Percentiles rank a stretch among this genome's conserved stretches.
These are phyloP conservation scores for Heliconius ethilla DNA, from an alignment of 2,888 invertebrate species.

Conservation along the genomic window DNA sequence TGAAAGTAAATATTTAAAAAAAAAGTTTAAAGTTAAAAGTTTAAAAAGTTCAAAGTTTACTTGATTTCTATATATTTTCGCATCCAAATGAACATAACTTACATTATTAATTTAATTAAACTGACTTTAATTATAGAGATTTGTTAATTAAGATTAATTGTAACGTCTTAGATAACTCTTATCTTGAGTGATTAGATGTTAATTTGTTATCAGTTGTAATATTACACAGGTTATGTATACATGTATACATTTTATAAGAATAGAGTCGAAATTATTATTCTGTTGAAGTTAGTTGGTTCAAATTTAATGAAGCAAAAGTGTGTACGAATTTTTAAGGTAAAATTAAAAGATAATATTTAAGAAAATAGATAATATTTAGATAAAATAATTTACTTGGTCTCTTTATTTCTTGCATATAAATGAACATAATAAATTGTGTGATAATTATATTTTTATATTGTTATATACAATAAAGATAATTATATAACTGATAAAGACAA, in stretches of 20 bases:
- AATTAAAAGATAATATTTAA: too few relatives aligned
- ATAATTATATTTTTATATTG: neutral
- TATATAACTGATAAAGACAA: neutral
- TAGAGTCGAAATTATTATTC: neutral
- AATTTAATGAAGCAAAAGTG: neutral
- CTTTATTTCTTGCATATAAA: neutral
- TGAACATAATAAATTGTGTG: neutral
- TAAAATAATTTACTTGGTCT: neutral
- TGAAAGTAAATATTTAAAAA: too few relatives aligned
- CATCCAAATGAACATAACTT: neutral
- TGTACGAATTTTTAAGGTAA: too few relatives aligned
- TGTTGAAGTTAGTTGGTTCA: neutral
- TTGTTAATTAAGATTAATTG: neutral
- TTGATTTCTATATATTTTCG: neutral
- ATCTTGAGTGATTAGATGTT: neutral
- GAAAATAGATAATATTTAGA: too few relatives aligned
- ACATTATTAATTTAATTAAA: constrained; percentile 9
- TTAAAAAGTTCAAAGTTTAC: too few relatives aligned
- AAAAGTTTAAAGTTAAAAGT: too few relatives aligned
- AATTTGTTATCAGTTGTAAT: neutral
- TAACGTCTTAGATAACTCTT: neutral
- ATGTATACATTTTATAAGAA: neutral
- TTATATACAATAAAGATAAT: neutral
- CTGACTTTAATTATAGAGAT: constrained; percentile 8
- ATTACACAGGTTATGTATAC: neutral